Evolutionary conservation across 2,113 vertebrate species (phyloP), one percentile per base, ranked within the genome.

Genomic region (Vulpes vulpes): DNA sequence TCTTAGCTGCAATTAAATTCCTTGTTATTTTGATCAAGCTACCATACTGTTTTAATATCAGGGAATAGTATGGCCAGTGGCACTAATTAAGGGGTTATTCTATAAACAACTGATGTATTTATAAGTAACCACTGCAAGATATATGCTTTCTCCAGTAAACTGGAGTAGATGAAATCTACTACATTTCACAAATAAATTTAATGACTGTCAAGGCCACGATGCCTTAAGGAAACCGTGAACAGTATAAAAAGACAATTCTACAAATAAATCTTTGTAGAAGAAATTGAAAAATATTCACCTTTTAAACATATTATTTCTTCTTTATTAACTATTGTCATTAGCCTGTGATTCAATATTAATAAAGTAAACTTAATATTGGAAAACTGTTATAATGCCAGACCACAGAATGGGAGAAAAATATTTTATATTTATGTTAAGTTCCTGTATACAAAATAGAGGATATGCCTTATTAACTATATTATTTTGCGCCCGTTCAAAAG

Each of bases 1-100:
- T 98, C 97, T 97, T 96, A 53, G 14, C 12, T 83, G 92, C 97
- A 99, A 98, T 98, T 98, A 99, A 98, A 98, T 98, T 97, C 92
- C 90, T 98, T 98, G 93, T 90, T 98, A 96, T 97, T 98, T 98
- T 98, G 96, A 98, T 98, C 98, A 98, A 92, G 84, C 76, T 97
- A 97, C 83, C 91, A 89, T 87, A 97, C 93, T 97, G 57, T 97
- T 98, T 98, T 98, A 98, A 97, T 98, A 98, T 97, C 74, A 97
- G 65, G 91, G 89, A 98, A 98, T 98, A 98, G 98, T 97, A 96
- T 96, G 96, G 89, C 60, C 94, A 98, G 71, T 95, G 92, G 81
- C 73, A 96, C 96, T 98, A 98, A 98, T 98, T 86, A 98, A 38
- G 93, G 3, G 51, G 91, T 97, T 98, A 96, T 98, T 98, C 95